These are phyloP conservation scores for Oreochromis spilurus DNA, from an alignment of 2,113 vertebrate genomes.

Conservation along the genomic window DNA sequence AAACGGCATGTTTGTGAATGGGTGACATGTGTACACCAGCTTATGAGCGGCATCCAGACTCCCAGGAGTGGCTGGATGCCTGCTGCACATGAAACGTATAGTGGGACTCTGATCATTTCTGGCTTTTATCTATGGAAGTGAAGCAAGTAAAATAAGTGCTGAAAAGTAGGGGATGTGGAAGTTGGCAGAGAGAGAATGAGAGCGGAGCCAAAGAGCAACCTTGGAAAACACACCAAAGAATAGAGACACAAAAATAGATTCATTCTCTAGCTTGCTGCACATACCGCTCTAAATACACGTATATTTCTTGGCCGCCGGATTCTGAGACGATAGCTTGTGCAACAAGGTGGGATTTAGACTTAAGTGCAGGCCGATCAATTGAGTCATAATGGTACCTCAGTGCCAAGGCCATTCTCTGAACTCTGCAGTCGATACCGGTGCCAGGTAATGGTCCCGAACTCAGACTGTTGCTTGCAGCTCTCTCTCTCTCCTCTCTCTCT, in stretches of 20 bases:
- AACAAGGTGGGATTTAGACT: conserved; percentile 66
- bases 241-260: background rate
- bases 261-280: background rate
- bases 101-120: conserved; percentile 9
- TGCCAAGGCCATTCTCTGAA: conserved; percentile 52
- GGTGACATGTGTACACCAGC: background rate
- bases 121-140: conserved; percentile 17
- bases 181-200: background rate
- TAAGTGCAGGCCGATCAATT: conserved; percentile 74
- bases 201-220: background rate
- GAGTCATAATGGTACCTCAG: conserved; percentile 70
- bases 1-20: background rate
- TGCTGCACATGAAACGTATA: background rate
- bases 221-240: background rate
- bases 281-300: background rate
- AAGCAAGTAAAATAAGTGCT: background rate
- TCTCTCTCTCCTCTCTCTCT: background rate
- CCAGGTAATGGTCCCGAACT: conserved; percentile 53
- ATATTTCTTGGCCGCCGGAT: conserved; percentile 51
- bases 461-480: conserved; percentile 30
- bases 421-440: conserved; percentile 56
- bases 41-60: background rate
- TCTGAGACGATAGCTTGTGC: conserved; percentile 56
- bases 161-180: background rate
- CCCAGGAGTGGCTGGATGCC: background rate